Evolutionary conservation across 2,888 invertebrate genomes (phyloP).

Genomic region (Ophion ventricosus): DNA sequence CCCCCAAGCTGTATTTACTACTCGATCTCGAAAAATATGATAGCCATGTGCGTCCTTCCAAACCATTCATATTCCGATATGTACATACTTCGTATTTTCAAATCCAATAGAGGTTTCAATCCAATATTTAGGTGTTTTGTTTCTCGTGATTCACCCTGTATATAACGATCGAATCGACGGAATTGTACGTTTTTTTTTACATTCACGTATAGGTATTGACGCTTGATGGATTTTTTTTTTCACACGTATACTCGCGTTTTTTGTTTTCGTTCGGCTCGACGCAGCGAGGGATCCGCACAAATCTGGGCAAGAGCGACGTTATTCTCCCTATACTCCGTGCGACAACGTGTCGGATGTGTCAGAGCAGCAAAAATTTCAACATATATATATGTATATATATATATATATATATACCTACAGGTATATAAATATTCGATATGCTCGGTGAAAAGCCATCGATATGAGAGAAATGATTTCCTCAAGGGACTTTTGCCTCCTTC

Average conservation of each 20-base stretch:
- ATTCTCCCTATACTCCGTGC: slow-evolving; percentile 20
- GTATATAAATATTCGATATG: slow-evolving; percentile 30
- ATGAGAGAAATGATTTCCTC: slow-evolving; percentile 54
- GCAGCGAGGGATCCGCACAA: slow-evolving; percentile 28
- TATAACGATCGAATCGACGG: background rate
- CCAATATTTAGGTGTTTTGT: too few relatives aligned
- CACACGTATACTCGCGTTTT: background rate
- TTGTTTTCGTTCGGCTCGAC: slow-evolving; percentile 10
- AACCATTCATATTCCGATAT: too few relatives aligned
- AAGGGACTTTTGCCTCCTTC: slow-evolving; percentile 37
- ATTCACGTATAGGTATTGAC: background rate
- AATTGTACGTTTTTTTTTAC: background rate
- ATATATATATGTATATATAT: slow-evolving; percentile 5
- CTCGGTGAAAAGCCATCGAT: slow-evolving; percentile 53
- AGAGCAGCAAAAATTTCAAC: slow-evolving; percentile 12
- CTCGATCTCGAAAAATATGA: too few relatives aligned
- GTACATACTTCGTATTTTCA: too few relatives aligned
- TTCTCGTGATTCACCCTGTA: too few relatives aligned
- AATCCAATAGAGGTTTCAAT: too few relatives aligned
- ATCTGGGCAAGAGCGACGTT: background rate
- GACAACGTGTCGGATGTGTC: slow-evolving; percentile 40
- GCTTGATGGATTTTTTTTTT: background rate
- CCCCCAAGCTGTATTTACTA: too few relatives aligned
- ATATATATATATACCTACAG: background rate
- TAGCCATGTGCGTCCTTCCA: too few relatives aligned